Evolutionary conservation across 2,888 invertebrate species (phyloP), one percentile per base, ranked within the genome.

Genomic region (Galerucella pusilla): DNA sequence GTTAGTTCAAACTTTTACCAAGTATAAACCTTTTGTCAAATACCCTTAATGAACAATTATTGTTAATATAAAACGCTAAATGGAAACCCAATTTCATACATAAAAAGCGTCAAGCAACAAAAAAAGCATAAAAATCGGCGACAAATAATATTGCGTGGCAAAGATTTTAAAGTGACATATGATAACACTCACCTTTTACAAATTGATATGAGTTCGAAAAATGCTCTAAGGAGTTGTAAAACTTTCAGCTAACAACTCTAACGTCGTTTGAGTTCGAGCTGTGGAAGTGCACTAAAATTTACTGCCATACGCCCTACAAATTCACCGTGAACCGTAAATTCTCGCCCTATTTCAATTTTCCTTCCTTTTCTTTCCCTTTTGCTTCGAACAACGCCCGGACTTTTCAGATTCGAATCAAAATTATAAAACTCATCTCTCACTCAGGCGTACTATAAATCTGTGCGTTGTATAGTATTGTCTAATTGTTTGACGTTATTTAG

Each of bases 331-430:
- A 70, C 63, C 78, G 81, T 80, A 80, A 82, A 75, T 81, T 81
- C 75, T 74, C 72, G 74, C 60, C 77, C 73, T 73, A 74, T 52
- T 73, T 80, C 73, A 73, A 74, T 60, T 73, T 80, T 75, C 79
- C 79, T 79, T 81, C 82, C 84, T 75, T 80, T 74, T 79, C 80
- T 78, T 80, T 81, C 84, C 84, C 84, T 85, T 83, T 84, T 85
- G 83, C 85, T 85, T 85, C 83, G 82, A 84, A 84, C 84, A 84
- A 84, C 85, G 84, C 84, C 84, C 83, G 85, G 77, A 75, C 74
- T 80, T 79, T 79, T 77, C 81, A 81, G 80, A 81, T 71, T 71
- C 81, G 80, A 79, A 79, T 81, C 79, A 71, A 69, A 75, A 68
- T 65, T 77, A 91, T 92, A 77, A 79, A 28, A 64, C 59, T 64